A percentile compares a stretch with the other conserved stretches of the same genome.
Evolutionary conservation across 2,888 invertebrate genomes (phyloP).

Genomic region (Bombylius major): DNA sequence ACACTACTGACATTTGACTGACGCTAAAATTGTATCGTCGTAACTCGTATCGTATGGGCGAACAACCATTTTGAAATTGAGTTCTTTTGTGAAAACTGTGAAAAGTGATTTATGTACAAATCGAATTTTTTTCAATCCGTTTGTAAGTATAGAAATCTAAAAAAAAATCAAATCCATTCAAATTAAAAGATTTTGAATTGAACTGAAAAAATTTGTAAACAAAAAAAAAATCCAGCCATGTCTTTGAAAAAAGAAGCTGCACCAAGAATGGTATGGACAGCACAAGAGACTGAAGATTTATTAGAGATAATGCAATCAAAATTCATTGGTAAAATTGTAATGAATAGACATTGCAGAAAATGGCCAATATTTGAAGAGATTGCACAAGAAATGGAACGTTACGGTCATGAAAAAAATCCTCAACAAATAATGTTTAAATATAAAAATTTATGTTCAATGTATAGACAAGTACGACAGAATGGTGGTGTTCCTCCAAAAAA

Average conservation of each 20-base stretch:
- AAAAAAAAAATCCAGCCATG: neutral
- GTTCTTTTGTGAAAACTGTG: no score
- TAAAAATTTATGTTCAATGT: slow-evolving; percentile 2
- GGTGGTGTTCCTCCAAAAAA: neutral
- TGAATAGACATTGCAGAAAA: neutral
- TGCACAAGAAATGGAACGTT: neutral
- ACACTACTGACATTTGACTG: no score
- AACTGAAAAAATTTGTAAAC: no score
- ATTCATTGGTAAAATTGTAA: neutral
- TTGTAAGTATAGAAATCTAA: no score
- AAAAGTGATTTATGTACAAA: no score
- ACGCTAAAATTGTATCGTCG: no score
- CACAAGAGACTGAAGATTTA: slow-evolving; percentile 2
- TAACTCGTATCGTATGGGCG: no score
- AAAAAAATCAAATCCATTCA: no score
- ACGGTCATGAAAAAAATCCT: neutral
- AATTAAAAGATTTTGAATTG: no score
- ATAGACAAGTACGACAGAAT: neutral
- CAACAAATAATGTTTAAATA: slow-evolving; percentile 3
- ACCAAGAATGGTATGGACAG: neutral
- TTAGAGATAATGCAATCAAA: neutral
- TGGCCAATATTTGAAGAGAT: neutral
- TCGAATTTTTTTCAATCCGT: no score
- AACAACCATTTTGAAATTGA: no score
- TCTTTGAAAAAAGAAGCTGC: neutral